A percentile compares a stretch with the other conserved stretches of the same genome.
phyloP scores from a whole-genome alignment of 1,140 invertebrate genomes.

The Polypedilum vanderplanki region DNA sequence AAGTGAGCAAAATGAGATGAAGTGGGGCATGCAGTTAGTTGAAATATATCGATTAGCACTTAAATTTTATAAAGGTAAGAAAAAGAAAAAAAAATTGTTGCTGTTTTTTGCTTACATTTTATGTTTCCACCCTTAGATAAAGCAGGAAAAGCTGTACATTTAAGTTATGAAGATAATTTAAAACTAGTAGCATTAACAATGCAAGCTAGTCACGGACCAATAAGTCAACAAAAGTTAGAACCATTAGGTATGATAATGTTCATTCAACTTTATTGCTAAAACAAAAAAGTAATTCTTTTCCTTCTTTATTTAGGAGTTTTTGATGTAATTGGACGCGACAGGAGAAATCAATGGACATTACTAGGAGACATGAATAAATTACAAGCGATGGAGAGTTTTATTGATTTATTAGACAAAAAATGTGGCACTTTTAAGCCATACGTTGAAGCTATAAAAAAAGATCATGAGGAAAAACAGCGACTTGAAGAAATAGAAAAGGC shows the following conservation, averaged over 20 bases:
- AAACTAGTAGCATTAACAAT: constrained; percentile 86
- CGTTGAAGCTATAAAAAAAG: constrained; percentile 82
- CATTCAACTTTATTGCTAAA: not conserved
- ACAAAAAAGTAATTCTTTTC: not conserved
- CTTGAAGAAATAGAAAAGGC: constrained; percentile 39
- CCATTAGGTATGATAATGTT: constrained; percentile 51
- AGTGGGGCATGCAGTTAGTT: constrained; percentile 62
- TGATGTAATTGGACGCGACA: constrained; percentile 90
- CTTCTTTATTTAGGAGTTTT: constrained; percentile 61
- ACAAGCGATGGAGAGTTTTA: constrained; percentile 86
- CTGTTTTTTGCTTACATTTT: too few relatives aligned
- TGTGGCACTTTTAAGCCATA: constrained; percentile 87
- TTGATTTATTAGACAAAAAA: constrained; percentile 73
- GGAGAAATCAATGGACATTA: constrained; percentile 86
- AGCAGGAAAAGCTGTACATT: constrained; percentile 88
- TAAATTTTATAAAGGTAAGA: constrained; percentile 81
- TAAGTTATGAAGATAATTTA: constrained; percentile 89
- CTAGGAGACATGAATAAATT: constrained; percentile 77
- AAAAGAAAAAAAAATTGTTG: constrained; percentile 26
- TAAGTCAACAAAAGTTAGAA: constrained; percentile 63
- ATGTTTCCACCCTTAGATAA: constrained; percentile 66
- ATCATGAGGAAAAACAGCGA: constrained; percentile 65
- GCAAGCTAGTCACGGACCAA: constrained; percentile 83
- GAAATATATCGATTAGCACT: constrained; percentile 82
- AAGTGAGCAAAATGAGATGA: constrained; percentile 32